These are phyloP conservation scores for Julus scandinavius DNA, from an alignment of 2,888 invertebrate genomes.

Conservation along the genomic window DNA sequence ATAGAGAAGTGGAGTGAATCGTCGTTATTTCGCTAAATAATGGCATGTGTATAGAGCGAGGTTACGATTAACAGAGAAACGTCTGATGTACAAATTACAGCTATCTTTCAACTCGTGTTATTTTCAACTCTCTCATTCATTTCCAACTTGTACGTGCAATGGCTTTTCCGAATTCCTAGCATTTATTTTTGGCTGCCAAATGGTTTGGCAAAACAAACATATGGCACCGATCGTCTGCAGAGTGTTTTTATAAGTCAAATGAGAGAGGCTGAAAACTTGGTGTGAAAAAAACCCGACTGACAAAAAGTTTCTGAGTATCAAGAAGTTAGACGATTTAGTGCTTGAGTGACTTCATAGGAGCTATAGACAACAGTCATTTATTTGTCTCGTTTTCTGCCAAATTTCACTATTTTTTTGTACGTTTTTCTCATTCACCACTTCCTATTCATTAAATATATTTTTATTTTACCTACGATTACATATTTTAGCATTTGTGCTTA, in stretches of 20 bases:
- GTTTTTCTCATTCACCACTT: no score
- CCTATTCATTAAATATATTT: no score
- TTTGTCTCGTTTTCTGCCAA: no score
- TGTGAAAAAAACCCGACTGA: not conserved
- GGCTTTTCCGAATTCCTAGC: slow-evolving; percentile 17
- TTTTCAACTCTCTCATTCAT: not conserved
- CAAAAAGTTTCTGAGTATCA: no score
- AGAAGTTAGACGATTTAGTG: no score
- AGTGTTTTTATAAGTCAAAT: not conserved
- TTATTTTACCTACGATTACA: no score
- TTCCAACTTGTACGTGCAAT: not conserved
- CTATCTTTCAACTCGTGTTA: not conserved
- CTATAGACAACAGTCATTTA: no score
- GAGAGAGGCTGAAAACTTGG: not conserved
- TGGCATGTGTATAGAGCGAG: not conserved
- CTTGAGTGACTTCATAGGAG: no score
- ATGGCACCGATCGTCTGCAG: not conserved
- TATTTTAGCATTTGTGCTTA: no score
- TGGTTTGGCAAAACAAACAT: slow-evolving; percentile 6
- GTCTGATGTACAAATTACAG: not conserved
- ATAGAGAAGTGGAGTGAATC: not conserved
- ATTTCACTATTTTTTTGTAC: no score
- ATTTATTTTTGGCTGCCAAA: slow-evolving; percentile 21
- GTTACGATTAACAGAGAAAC: not conserved
- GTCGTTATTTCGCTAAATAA: not conserved